Base-by-base conservation (phyloP, 1,140 invertebrate genomes). In the Bombus difficillimus region DNA sequence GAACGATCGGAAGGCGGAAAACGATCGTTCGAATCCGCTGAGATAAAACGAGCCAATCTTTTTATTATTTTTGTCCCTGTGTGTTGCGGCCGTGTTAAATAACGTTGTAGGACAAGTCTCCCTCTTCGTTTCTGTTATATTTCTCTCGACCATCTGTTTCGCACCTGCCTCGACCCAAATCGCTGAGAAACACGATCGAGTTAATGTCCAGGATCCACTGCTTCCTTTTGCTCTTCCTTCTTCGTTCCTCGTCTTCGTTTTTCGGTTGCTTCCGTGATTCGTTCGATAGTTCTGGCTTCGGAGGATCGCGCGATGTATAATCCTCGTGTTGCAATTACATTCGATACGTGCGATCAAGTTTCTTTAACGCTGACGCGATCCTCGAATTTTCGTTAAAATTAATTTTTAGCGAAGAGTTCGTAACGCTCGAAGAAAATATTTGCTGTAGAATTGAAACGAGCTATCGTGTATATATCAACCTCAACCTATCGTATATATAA, bases 141-240 rank as follows among this genome's bases (percentile, higher is more conserved):
- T 64, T 47, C 32, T 32, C 73, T 22, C 72, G 39, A 15, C 81
- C 81, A 83, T 83, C 81, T 83, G 81, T 83, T 83, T 83, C 59
- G 72, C 81, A 83, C 81, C 81, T 83, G 81, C 81, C 72, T 53
- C 72, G 81, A 76, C 71, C 71, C 28, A 43, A 83, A 83, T 83
- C 41, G 41, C 12, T 32, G 22, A 82, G 81, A 13, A 83, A 83
- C 59, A 10, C 81, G 81, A 75, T 75, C 71, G 53, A 32, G 53
- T 13, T 53, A 53, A 12, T 43, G 12, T 34, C 37, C 53, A 75
- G 41, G 25, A 64, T 66, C 73, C 81, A 66, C 72, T 28, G 8
- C 10, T 39, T 39, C 39, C 32, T 37, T n/a, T 53, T 37, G 22
- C n/a, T 62, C n/a, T 64, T 74, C 3, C 32, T 25, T 75, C 59